Evolutionary conservation across 2,113 vertebrate species (phyloP).

Genomic region (Myotis lucifugus): DNA sequence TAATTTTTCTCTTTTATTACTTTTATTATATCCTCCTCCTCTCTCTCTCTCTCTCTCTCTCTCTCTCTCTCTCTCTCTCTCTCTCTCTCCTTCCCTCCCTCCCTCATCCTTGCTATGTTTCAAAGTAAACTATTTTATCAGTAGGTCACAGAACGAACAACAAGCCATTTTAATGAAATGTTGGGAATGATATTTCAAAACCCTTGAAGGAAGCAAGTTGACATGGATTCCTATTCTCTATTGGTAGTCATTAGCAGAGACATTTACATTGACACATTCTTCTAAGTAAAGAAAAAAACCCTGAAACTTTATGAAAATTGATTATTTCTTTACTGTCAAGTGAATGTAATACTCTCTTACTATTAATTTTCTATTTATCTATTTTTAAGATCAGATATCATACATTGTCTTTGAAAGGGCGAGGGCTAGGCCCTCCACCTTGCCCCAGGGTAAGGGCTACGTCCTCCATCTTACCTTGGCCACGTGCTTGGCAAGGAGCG

Average conservation of each 20-base stretch:
- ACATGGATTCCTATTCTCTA: not conserved
- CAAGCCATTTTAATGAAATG: not conserved
- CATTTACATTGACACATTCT: not conserved
- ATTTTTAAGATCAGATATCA: not conserved
- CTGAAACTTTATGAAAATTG: not conserved
- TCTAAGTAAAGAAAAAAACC: not conserved
- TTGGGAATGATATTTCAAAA: not conserved
- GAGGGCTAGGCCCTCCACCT: too few species aligned
- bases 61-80: not conserved
- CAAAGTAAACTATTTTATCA: not conserved
- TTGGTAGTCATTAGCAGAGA: not conserved
- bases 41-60: not conserved
- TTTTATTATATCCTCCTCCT: not conserved
- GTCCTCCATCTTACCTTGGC: too few species aligned
- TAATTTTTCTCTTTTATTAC: not conserved
- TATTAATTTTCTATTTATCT: conserved; percentile 40
- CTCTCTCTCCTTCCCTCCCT: not conserved
- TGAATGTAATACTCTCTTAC: not conserved
- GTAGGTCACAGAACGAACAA: not conserved
- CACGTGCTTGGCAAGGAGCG: too few species aligned
- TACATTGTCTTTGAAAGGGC: too few species aligned
- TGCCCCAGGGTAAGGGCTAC: too few species aligned
- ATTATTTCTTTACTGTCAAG: not conserved
- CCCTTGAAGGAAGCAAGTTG: not conserved
- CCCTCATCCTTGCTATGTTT: not conserved